phyloP scores from a whole-genome alignment of 2,113 vertebrate genomes.

The Myrmecophaga tridactyla region DNA sequence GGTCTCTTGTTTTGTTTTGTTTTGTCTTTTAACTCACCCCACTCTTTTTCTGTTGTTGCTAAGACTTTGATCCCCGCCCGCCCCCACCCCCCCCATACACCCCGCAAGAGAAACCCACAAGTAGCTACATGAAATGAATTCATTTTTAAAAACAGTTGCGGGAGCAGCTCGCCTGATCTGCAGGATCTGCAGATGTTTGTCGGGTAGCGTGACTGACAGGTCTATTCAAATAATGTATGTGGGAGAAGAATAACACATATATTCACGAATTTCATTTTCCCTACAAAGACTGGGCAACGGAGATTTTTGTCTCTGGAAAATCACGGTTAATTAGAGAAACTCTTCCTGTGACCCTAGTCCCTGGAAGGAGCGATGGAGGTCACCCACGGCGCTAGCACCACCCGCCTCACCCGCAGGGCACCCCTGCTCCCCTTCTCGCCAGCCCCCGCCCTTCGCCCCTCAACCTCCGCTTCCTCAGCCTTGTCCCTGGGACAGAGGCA shows the following conservation, averaged over 20 bases:
- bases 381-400: background rate
- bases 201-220: constrained; percentile 77
- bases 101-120: background rate
- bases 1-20: background rate
- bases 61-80: background rate
- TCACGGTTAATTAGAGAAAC: constrained; percentile 36
- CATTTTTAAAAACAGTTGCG: background rate
- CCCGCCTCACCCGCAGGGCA: background rate
- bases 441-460: background rate
- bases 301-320: constrained; percentile 46
- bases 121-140: constrained; percentile 3
- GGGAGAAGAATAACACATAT: constrained; percentile 57
- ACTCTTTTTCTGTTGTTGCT: background rate
- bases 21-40: background rate
- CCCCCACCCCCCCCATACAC: background rate
- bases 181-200: constrained; percentile 76
- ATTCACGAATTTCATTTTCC: constrained; percentile 55
- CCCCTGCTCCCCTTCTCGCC: background rate
- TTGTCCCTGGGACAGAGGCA: background rate
- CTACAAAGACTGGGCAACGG: constrained; percentile 50
- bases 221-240: constrained; percentile 78
- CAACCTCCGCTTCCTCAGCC: background rate
- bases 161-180: constrained; percentile 56
- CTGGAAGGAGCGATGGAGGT: background rate
- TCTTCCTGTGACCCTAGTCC: background rate